phyloP scores from a whole-genome alignment of 2,113 vertebrate genomes.

The Triplophysa siluroides region DNA sequence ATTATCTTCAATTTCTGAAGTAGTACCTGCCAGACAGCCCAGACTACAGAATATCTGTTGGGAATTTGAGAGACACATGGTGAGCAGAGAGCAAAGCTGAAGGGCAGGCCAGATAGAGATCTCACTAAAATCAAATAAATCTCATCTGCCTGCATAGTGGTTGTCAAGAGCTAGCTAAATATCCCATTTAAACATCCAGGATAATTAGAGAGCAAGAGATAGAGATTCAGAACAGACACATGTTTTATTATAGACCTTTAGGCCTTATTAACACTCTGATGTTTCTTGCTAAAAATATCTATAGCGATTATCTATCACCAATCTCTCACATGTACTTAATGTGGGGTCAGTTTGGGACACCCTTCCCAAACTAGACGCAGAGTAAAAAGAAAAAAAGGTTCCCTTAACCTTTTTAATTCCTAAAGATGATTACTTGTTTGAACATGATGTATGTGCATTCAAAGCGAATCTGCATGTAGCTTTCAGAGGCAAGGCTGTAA shows the following conservation, averaged over 20 bases:
- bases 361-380: background rate
- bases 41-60: background rate
- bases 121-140: constrained; percentile 20
- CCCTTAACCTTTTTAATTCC: background rate
- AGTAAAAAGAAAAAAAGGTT: background rate
- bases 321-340: background rate
- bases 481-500: background rate
- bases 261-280: background rate
- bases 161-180: constrained; percentile 20
- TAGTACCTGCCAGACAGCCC: background rate
- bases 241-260: background rate
- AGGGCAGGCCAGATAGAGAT: constrained; percentile 6
- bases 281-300: background rate
- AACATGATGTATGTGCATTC: background rate
- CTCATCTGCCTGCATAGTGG: background rate
- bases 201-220: constrained; percentile 11
- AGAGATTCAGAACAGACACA: background rate
- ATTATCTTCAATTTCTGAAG: background rate
- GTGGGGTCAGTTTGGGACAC: background rate
- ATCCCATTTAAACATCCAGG: constrained; percentile 16
- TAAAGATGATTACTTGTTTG: background rate
- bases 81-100: constrained; percentile 21
- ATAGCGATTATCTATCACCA: background rate
- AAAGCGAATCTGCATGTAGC: background rate
- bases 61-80: constrained; percentile 32